Evolutionary conservation across 2,888 invertebrate genomes (phyloP).

Genomic region (Cryptus armator): DNA sequence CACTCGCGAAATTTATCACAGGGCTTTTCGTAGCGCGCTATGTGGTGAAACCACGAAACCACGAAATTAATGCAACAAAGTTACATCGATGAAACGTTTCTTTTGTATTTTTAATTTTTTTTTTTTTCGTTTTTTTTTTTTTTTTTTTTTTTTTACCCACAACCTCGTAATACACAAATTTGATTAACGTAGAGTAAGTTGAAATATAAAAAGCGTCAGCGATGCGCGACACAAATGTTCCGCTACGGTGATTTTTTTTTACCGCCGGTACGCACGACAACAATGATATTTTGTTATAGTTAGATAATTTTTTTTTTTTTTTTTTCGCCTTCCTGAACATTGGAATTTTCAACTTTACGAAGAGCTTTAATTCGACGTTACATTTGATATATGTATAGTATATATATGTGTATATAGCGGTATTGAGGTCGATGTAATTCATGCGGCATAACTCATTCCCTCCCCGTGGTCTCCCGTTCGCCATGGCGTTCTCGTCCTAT

Average conservation of each 20-base stretch:
- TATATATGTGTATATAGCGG: neutral
- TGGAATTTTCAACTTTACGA: neutral
- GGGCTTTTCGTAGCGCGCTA: constrained; percentile 49
- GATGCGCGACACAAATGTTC: neutral
- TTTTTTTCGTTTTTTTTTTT: neutral
- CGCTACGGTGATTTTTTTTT: neutral
- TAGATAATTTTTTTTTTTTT: neutral
- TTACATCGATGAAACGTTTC: constrained; percentile 45
- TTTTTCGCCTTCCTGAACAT: neutral
- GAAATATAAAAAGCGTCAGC: neutral
- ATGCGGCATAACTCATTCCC: constrained; percentile 30
- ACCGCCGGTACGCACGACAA: neutral
- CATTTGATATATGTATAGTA: constrained; percentile 10
- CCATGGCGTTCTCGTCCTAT: constrained; percentile 7
- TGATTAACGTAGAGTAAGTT: constrained; percentile 11
- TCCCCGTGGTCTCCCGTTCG: neutral
- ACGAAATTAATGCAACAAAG: constrained; percentile 67
- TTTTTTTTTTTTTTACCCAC: constrained; percentile 7
- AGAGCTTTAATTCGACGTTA: neutral
- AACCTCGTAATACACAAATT: constrained; percentile 22
- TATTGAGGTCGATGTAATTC: constrained; percentile 50
- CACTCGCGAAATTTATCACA: constrained; percentile 69
- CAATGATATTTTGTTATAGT: neutral
- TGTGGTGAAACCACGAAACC: constrained; percentile 28
- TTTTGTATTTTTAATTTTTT: constrained; percentile 24